A percentile compares a stretch with the other conserved stretches of the same genome.
Conservation (phyloP, 2,888 invertebrate species). For the Agriopis leucophaearia region DNA sequence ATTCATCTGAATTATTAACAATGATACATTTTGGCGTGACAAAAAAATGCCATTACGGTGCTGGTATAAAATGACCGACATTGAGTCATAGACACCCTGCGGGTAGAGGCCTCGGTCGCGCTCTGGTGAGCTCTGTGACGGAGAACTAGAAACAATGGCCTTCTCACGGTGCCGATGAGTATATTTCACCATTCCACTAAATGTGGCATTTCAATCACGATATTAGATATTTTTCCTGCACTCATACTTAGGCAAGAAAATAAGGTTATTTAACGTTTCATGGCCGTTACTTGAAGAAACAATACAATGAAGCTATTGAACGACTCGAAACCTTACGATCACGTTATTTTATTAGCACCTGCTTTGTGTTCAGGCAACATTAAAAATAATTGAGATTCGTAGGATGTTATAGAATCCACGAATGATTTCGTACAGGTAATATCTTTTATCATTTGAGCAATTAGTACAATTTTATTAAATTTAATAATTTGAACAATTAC, state of each 20-base stretch:
- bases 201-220: conserved; percentile 42
- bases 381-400: conserved; percentile 1
- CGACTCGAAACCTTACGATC: conserved; percentile 25
- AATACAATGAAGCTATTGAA: conserved; percentile 35
- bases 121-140: conserved; percentile 69
- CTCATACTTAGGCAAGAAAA: conserved; percentile 33
- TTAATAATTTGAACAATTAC: not conserved
- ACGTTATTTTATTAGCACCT: conserved; percentile 26
- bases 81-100: conserved; percentile 61
- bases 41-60: conserved; percentile 34
- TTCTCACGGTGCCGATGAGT: conserved; percentile 63
- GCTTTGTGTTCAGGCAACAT: conserved; percentile 5
- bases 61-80: conserved; percentile 32
- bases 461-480: not conserved
- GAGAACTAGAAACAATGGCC: conserved; percentile 71
- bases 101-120: conserved; percentile 65
- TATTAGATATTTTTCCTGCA: conserved; percentile 47
- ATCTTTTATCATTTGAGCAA: not conserved
- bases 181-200: conserved; percentile 61
- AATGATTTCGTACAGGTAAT: not conserved
- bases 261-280: conserved; percentile 40
- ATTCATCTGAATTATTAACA: conserved; percentile 35
- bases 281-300: conserved; percentile 46
- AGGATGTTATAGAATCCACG: not conserved
- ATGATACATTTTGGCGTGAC: conserved; percentile 27